Evolutionary conservation across 2,888 invertebrate species (phyloP).

Genomic region (Gastracanthus pulcherrimus): DNA sequence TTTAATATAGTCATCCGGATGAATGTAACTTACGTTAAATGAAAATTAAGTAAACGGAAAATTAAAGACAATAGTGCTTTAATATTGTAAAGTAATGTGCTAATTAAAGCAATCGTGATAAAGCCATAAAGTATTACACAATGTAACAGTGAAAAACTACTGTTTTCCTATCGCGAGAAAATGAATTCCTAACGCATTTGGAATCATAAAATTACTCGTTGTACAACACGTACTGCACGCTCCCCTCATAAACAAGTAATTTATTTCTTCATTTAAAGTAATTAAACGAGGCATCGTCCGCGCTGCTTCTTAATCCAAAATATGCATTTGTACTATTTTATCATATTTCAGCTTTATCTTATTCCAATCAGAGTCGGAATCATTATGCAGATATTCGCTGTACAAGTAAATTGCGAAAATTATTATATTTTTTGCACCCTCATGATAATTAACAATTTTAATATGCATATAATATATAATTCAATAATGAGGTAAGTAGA

Average conservation of each 20-base stretch:
- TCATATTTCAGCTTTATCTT: background rate
- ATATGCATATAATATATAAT: too few relatives aligned
- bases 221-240: background rate
- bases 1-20: background rate
- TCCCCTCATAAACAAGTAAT: conserved; percentile 14
- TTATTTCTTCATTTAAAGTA: conserved; percentile 43
- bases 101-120: conserved; percentile 41
- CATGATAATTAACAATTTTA: background rate
- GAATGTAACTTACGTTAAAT: background rate
- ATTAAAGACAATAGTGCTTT: background rate
- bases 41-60: background rate
- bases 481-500: too few relatives aligned
- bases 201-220: background rate
- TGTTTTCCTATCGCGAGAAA: conserved; percentile 31
- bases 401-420: background rate
- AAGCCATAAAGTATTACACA: background rate
- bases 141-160: conserved; percentile 24
- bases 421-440: background rate
- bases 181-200: background rate
- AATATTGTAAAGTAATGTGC: conserved; percentile 10
- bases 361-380: background rate
- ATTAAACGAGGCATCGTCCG: conserved; percentile 27
- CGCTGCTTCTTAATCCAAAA: background rate
- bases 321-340: background rate
- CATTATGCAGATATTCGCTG: background rate